These are phyloP conservation scores for Hartigia nigra DNA, from an alignment of 2,888 invertebrate species.

Conservation along the genomic window DNA sequence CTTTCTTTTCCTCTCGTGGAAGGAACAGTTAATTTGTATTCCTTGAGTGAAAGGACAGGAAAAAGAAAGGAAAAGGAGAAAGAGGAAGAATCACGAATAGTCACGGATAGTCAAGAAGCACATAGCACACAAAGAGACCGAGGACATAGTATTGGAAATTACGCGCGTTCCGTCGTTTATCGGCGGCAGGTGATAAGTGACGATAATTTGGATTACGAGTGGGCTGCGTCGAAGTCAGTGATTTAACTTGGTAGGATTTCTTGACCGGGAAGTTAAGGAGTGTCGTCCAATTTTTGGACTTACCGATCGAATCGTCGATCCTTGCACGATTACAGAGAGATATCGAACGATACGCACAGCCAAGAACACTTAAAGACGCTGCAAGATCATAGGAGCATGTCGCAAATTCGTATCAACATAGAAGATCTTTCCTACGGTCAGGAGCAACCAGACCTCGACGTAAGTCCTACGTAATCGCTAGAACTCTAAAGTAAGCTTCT, in stretches of 20 bases:
- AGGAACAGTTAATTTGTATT: not conserved
- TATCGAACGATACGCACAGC: not conserved
- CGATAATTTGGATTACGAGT: not conserved
- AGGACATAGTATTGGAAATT: not conserved
- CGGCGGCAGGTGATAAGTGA: not conserved
- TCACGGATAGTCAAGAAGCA: conserved; percentile 19
- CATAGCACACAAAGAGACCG: conserved; percentile 26
- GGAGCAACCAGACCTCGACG: conserved; percentile 44
- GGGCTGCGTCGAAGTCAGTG: not conserved
- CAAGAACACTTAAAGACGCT: not conserved
- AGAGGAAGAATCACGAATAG: not conserved
- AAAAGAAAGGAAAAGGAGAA: conserved; percentile 18
- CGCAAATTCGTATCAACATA: conserved; percentile 49
- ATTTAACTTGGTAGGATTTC: not conserved
- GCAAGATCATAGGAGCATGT: conserved; percentile 25
- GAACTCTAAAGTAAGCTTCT: not conserved
- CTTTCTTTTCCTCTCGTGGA: not conserved
- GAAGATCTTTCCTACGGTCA: conserved; percentile 45
- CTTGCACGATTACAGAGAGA: not conserved
- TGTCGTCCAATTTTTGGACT: not conserved
- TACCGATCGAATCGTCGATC: not conserved
- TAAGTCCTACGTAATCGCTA: conserved; percentile 34
- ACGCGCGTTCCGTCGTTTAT: not conserved
- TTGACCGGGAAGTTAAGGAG: not conserved
- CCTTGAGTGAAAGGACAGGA: conserved; percentile 9